phyloP scores from a whole-genome alignment of 2,113 vertebrate genomes.

The Oenanthe melanoleuca region DNA sequence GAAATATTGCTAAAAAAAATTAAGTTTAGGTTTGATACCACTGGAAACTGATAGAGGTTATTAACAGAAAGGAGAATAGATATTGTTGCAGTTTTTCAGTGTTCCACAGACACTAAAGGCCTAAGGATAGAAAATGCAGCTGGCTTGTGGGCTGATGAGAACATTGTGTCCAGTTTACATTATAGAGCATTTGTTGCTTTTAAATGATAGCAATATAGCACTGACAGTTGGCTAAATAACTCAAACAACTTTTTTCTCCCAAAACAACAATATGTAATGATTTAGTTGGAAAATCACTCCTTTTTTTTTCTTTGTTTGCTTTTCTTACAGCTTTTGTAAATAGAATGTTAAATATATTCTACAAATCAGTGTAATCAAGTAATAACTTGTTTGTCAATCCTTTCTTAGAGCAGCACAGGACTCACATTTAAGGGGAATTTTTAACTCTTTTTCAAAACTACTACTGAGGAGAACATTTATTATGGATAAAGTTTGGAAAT shows the following conservation, averaged over 20 bases:
- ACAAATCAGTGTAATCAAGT: background rate
- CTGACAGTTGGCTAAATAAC: constrained; percentile 24
- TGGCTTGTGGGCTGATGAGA: constrained; percentile 1
- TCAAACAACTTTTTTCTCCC: constrained; percentile 1
- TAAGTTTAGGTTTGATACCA: background rate
- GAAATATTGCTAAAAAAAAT: background rate
- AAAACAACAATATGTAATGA: background rate
- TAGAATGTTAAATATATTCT: background rate
- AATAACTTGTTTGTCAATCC: background rate
- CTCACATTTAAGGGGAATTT: background rate
- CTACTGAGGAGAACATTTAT: background rate
- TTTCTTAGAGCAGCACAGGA: background rate
- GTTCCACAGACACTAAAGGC: background rate
- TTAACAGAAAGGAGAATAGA: background rate
- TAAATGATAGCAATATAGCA: background rate
- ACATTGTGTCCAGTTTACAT: background rate
- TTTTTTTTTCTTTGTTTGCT: background rate
- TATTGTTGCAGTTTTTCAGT: background rate
- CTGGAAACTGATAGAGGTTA: background rate
- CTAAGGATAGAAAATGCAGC: background rate
- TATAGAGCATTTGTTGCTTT: constrained; percentile 11
- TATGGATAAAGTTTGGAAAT: background rate
- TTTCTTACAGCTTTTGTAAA: background rate
- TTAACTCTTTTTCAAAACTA: background rate
- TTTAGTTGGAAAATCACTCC: background rate